A percentile compares a stretch with the other conserved stretches of the same genome.
These are phyloP conservation scores for Epicampocera succincta DNA, from an alignment of 2,888 invertebrate genomes.

Conservation along the genomic window DNA sequence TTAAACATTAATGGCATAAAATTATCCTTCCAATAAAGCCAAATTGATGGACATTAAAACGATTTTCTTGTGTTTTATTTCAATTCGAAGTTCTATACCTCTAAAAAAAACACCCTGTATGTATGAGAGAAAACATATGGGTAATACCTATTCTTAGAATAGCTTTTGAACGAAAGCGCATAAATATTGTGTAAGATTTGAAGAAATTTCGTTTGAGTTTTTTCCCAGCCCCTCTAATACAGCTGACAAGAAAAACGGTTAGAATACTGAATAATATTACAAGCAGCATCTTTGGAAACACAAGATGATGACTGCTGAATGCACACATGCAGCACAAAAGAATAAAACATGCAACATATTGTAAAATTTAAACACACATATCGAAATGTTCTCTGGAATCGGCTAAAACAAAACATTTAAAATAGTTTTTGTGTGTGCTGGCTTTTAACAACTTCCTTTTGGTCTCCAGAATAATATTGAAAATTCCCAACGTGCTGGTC, in stretches of 20 bases:
- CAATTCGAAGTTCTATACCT: no score
- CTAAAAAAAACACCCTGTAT: no score
- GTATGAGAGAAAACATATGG: no score
- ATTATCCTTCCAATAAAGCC: no score
- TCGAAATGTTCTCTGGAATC: constrained; percentile 66
- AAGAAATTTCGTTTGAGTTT: neutral
- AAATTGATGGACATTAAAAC: no score
- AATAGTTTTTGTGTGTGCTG: constrained; percentile 52
- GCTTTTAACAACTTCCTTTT: constrained; percentile 52
- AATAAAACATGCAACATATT: constrained; percentile 60
- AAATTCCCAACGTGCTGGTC: constrained; percentile 54
- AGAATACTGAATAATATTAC: constrained; percentile 54
- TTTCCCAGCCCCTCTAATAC: neutral
- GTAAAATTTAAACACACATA: constrained; percentile 62
- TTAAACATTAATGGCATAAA: no score
- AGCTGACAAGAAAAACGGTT: constrained; percentile 61
- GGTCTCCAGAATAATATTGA: constrained; percentile 27
- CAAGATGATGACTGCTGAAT: constrained; percentile 54
- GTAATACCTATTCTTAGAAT: no score
- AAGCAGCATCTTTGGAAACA: constrained; percentile 40
- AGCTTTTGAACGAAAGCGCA: no score
- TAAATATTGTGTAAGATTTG: no score
- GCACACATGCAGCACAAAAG: constrained; percentile 38
- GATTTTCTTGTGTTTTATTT: no score
- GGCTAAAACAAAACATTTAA: constrained; percentile 64